Base-by-base conservation (phyloP, 2,888 invertebrate species). In the Drosophila greeni region DNA sequence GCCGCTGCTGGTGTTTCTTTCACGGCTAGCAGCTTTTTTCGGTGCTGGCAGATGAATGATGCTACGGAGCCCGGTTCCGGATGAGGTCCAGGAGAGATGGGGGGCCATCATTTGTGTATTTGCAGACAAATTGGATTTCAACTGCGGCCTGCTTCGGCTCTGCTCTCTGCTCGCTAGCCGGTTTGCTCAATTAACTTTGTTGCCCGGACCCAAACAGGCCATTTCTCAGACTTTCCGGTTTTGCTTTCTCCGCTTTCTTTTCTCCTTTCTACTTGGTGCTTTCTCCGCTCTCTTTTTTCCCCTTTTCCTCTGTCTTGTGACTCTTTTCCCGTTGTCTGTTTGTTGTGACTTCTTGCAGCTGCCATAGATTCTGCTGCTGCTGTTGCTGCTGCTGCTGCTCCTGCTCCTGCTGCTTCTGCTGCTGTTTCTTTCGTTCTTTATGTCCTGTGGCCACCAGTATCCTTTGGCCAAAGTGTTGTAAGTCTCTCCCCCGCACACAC, bases 151-250 rank as follows among this genome's bases (percentile, higher is more conserved):
- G 60, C 40, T 14, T n/a, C n/a, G n/a, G n/a, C 20, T 20, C 40
- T 40, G 7, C 14, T 45, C 37, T 18, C 55, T n/a, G n/a, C n/a
- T 33, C 34, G 47, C 34, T 26, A 26, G 24, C 51, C 36, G 68
- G 53, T 48, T 58, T 65, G 70, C 70, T 70, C 70, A 70, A 70
- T 70, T 70, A 70, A 70, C 70, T 70, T 57, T 70, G 70, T 54
- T 59, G 70, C 58, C 70, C 65, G 14, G 65, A 59, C 42, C 39
- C 45, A 70, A 55, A 55, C 58, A 69, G 51, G 65, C 57, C 70
- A 70, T 70, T 70, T 55, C 69, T 69, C 64, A 69, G 69, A 33
- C 57, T 29, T 33, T 26, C 39, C 37, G 33, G 29, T n/a, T 18
- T 18, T 45, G 18, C 29, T 14, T 14, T 45, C 29, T 18, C 43